Conservation (phyloP, 2,113 vertebrate species). For the Oxygymnocypris stewartii region DNA sequence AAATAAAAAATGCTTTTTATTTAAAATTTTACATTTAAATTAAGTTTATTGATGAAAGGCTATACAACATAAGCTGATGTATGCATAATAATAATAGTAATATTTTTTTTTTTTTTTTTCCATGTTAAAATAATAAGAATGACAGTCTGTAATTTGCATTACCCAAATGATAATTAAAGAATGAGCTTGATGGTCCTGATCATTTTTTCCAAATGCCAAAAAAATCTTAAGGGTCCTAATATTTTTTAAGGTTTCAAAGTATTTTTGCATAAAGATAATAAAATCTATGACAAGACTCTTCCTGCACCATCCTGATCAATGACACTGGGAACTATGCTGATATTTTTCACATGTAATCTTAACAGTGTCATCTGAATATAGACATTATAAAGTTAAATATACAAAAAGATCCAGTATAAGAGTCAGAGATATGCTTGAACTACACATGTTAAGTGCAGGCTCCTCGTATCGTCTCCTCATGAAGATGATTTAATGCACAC, state of each 20-base stretch:
- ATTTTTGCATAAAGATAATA: neutral
- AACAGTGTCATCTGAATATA: neutral
- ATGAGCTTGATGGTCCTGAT: neutral
- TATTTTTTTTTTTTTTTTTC: too few species aligned
- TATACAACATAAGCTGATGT: too few species aligned
- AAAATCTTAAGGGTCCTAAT: neutral
- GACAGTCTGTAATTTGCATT: neutral
- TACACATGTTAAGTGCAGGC: neutral
- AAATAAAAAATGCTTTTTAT: too few species aligned
- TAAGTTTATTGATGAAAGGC: too few species aligned
- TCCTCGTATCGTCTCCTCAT: neutral
- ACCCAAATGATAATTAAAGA: neutral
- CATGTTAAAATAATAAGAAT: neutral
- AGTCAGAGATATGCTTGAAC: neutral
- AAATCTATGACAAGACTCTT: too few species aligned
- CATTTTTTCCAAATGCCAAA: neutral
- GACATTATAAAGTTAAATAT: neutral
- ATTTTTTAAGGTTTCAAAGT: neutral
- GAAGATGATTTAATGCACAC: slow-evolving; percentile 21
- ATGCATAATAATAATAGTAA: neutral
- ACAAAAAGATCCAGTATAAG: neutral
- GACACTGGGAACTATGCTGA: neutral
- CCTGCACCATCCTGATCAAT: neutral
- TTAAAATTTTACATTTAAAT: too few species aligned
- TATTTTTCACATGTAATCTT: neutral